These are phyloP conservation scores for Mus spretus DNA, from an alignment of 2,797 vertebrate genomes.

Conservation along the genomic window DNA sequence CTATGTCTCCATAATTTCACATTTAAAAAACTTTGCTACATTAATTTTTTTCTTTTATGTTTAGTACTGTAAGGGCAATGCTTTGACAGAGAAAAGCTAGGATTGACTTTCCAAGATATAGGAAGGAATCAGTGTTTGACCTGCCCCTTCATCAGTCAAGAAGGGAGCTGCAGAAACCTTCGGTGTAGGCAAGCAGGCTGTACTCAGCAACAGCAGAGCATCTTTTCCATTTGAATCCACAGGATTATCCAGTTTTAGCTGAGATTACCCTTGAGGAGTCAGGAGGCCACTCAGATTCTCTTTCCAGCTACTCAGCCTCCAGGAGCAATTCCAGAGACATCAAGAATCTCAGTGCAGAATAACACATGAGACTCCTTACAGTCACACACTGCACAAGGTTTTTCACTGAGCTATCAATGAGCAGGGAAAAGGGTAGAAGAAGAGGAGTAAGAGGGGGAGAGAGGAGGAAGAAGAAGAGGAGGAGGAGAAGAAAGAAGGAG, in stretches of 20 bases:
- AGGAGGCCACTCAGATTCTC: constrained; percentile 51
- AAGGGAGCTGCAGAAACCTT: constrained; percentile 21
- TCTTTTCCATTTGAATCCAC: constrained; percentile 59
- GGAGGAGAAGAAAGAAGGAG: neutral
- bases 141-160: neutral
- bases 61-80: neutral
- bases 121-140: neutral
- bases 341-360: constrained; percentile 43
- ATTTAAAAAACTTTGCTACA: neutral
- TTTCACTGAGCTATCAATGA: constrained; percentile 53
- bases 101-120: constrained; percentile 32
- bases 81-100: neutral
- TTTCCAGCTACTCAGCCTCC: constrained; percentile 61
- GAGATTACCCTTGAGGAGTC: constrained; percentile 46
- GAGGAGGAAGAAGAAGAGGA: neutral
- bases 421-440: neutral
- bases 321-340: constrained; percentile 4
- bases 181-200: constrained; percentile 14
- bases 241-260: constrained; percentile 62
- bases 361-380: neutral
- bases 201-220: neutral
- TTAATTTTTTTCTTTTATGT: constrained; percentile 5
- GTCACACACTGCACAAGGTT: neutral
- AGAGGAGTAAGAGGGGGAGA: neutral
- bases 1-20: neutral